A percentile compares a stretch with the other conserved stretches of the same genome.
These are phyloP conservation scores for Cecidostiba fungosa DNA, from an alignment of 2,888 invertebrate species.

Conservation along the genomic window DNA sequence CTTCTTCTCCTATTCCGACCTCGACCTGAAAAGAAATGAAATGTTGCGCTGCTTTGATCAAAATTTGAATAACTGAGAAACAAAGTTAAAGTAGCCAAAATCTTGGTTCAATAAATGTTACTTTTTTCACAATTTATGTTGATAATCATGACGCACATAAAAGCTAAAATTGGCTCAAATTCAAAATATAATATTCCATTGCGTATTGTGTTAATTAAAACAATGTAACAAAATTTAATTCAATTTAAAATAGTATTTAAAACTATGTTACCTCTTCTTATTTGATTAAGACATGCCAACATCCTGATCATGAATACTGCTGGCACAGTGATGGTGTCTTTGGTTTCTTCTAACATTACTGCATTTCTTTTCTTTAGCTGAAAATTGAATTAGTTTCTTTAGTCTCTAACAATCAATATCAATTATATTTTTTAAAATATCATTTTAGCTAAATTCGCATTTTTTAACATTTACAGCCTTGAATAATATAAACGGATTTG, in stretches of 20 bases:
- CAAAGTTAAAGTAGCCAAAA: background rate
- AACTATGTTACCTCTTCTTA: conserved; percentile 81
- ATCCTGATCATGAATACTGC: conserved; percentile 92
- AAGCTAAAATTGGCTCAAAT: no score
- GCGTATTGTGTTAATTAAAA: background rate
- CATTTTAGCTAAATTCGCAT: background rate
- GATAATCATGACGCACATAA: no score
- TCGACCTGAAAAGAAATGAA: conserved; percentile 69
- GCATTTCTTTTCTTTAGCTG: conserved; percentile 90
- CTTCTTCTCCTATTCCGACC: conserved; percentile 75
- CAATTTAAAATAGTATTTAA: conserved; percentile 1
- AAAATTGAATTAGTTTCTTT: conserved; percentile 53
- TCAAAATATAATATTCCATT: background rate
- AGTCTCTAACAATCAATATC: background rate
- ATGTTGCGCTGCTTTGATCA: background rate
- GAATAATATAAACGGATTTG: background rate
- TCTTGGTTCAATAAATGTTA: no score
- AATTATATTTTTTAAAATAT: background rate
- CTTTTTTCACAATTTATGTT: no score
- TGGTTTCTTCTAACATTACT: conserved; percentile 92
- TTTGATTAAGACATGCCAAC: conserved; percentile 86
- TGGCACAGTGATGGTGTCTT: conserved; percentile 93
- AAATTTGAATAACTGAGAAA: background rate
- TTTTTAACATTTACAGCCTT: background rate
- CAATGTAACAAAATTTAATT: background rate